A percentile compares a stretch with the other conserved stretches of the same genome.
Evolutionary conservation across 1,140 invertebrate genomes (phyloP).

Genomic region (Ostrea denselamellosa): DNA sequence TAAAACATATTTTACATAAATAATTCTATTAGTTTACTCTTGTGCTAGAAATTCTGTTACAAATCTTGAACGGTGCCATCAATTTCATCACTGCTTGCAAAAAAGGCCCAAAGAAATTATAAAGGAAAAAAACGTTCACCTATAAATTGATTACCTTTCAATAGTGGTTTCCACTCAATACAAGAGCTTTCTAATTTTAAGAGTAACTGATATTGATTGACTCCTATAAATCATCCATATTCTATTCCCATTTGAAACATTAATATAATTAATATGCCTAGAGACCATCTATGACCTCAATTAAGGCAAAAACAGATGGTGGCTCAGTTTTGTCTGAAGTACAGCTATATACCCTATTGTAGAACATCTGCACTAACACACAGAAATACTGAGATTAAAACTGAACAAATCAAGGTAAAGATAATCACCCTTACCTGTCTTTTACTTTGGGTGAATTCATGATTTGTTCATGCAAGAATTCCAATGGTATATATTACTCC

Average conservation of each 20-base stretch:
- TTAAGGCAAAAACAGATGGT: slow-evolving; percentile 20
- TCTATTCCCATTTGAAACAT: slow-evolving; percentile 37
- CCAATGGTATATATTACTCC: background rate
- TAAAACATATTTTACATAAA: no score
- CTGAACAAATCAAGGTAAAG: background rate
- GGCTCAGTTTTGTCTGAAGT: background rate
- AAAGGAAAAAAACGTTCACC: background rate
- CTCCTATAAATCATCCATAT: background rate
- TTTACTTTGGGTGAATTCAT: slow-evolving; percentile 33
- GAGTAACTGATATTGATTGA: slow-evolving; percentile 35
- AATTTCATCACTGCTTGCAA: background rate
- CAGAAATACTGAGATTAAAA: background rate
- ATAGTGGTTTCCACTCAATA: background rate
- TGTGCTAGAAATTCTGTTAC: background rate
- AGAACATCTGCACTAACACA: background rate
- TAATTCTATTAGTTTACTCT: background rate
- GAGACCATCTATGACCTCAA: slow-evolving; percentile 32
- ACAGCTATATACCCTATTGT: background rate
- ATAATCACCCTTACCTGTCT: background rate
- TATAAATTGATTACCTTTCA: slow-evolving; percentile 16
- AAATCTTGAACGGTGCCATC: background rate
- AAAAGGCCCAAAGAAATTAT: background rate
- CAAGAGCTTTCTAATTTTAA: slow-evolving; percentile 32
- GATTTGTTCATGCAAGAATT: background rate
- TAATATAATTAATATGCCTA: slow-evolving; percentile 34